Base-by-base conservation (phyloP, 2,113 vertebrate genomes). In the Sorex fumeus region DNA sequence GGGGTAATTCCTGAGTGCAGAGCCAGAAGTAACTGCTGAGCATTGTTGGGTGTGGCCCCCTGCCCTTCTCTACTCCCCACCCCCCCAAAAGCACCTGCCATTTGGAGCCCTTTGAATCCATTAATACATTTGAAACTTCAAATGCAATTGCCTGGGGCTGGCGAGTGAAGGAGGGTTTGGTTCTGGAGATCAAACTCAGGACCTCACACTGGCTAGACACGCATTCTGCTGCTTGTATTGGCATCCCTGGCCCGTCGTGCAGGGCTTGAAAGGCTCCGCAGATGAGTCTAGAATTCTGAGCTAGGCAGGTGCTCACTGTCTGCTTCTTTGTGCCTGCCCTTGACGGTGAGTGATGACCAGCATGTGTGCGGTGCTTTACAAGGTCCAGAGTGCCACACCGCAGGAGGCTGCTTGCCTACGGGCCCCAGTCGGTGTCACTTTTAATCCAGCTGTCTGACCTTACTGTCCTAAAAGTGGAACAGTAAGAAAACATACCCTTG, bases 401-500 rank as follows among this genome's bases (percentile, higher is more conserved):
- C 23, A 84, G 57, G 34, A 88, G 21, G n/a, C 40, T 30, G 13
- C 30, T 23, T 6, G 9, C 40, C 40, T 2, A 23, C 1, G 4
- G 28, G 84, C 10, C 36, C 62, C 10, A 69, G 28, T 47, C 23
- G 3, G 2, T 9, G 19, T 16, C 53, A n/a, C 47, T 10, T 60
- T 66, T 28, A 30, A 10, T 50, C n/a, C 82, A 74, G 57, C 32
- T 11, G 2, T 45, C 62, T 34, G 64, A 66, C 19, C 32, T 9
- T n/a, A 74, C 66, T 91, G 76, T 53, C 71, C 45, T 16, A 67
- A 45, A 85, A 76, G 74, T 47, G 32, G 28, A 85, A 71, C 27
- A n/a, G 30, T 50, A 36, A 21, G 53, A 74, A 50, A n/a, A n/a
- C 28, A 79, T 25, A 69, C 6, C 30, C 34, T 43, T 36, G 32